phyloP scores from a whole-genome alignment of 2,113 vertebrate genomes.

The Actinemys pallida region DNA sequence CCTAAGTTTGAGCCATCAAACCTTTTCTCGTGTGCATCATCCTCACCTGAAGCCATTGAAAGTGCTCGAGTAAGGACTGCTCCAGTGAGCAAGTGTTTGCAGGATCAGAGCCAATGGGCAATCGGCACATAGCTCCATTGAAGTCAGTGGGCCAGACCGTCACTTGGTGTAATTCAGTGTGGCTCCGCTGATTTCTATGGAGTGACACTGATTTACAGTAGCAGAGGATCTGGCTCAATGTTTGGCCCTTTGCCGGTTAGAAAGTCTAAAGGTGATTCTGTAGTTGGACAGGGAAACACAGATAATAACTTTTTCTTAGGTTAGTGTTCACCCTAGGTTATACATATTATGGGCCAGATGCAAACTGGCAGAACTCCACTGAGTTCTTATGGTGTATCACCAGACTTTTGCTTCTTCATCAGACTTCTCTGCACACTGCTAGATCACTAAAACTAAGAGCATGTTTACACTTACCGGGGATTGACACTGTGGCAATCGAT shows the following conservation, averaged over 20 bases:
- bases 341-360: not conserved
- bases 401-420: not conserved
- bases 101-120: not conserved
- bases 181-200: not conserved
- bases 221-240: not conserved
- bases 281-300: constrained; percentile 10
- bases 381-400: not conserved
- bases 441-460: not conserved
- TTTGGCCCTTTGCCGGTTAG: not conserved
- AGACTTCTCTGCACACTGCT: not conserved
- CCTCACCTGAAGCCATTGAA: not conserved
- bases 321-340: constrained; percentile 8
- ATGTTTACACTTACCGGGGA: too few species aligned
- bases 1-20: not conserved
- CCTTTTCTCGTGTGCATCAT: not conserved
- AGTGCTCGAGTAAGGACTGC: not conserved
- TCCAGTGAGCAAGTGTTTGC: not conserved
- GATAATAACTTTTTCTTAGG: not conserved
- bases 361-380: not conserved
- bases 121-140: not conserved
- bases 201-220: not conserved
- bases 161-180: constrained; percentile 1
- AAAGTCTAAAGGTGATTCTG: not conserved
- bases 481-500: too few species aligned
- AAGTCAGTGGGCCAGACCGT: not conserved